phyloP scores from a whole-genome alignment of 2,797 vertebrate species.

The Pyrocephalus nanus region DNA sequence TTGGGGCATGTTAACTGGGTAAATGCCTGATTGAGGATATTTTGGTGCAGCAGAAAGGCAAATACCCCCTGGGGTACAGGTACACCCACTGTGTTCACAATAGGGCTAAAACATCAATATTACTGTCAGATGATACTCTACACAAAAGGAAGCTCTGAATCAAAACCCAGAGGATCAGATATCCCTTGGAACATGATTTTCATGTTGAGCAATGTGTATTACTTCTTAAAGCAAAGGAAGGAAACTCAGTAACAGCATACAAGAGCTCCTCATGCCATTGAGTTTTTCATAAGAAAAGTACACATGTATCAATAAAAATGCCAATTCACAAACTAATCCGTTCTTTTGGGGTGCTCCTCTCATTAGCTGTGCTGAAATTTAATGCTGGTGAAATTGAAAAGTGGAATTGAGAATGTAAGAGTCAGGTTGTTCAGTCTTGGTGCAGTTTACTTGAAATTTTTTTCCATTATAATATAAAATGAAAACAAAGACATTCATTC shows the following conservation, averaged over 20 bases:
- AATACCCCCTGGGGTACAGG: conserved; percentile 36
- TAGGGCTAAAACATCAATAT: background rate
- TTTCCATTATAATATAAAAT: background rate
- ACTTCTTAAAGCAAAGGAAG: background rate
- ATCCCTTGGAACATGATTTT: background rate
- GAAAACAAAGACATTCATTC: background rate
- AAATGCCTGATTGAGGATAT: conserved; percentile 9
- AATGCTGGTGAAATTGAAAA: background rate
- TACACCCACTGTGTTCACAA: background rate
- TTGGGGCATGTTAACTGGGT: background rate
- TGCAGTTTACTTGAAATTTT: background rate
- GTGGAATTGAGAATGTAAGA: background rate
- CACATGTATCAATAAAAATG: background rate
- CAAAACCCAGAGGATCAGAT: background rate
- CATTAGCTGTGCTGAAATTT: background rate
- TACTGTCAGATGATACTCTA: background rate
- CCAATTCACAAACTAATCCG: background rate
- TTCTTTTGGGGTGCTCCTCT: background rate
- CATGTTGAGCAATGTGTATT: background rate
- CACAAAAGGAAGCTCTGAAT: background rate
- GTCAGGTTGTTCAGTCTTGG: background rate
- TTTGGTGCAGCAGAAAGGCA: conserved; percentile 41
- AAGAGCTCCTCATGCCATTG: background rate
- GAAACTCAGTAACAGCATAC: background rate
- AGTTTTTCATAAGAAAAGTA: background rate